Evolutionary conservation across 2,797 vertebrate genomes (phyloP), one percentile per base, ranked within the genome.

Genomic region (Cynodonichthys magdalenae): DNA sequence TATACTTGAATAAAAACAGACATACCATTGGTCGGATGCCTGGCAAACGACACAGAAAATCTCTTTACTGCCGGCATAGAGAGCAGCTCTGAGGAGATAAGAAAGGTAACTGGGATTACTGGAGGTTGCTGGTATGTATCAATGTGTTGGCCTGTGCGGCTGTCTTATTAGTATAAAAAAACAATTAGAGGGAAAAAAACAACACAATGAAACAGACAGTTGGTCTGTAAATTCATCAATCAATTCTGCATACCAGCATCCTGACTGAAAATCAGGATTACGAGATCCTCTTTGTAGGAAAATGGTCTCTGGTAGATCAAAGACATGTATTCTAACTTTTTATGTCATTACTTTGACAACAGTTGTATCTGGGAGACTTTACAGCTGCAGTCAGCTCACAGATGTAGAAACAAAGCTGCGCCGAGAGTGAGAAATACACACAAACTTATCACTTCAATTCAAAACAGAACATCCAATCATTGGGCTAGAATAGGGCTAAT

Each of bases 31-130:
- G 96, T 98, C 93, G 97, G 97, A 96, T 98, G 96, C 95, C 97
- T 98, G 96, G 97, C 97, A 99, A 97, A 99, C 85, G 96, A 99
- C 95, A 99, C 97, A 96, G 97, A 99, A 99, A 99, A 99, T 94
- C 96, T 95, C 95, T 99, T 99, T 96, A 98, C 95, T 93, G 96
- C 93, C 91, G 96, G 96, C 96, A 97, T 95, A 96, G 96, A 97
- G 93, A 98, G 95, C 95, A 98, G 94, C 93, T 99, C 97, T 99
- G 96, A 95, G 95, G 95, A 97, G 94, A 97, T 95, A 97, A 93
- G 89, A 93, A 92, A 96, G 92, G 96, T 92, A 92, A 92, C 92
- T 87, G 85, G 90, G 67, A 82, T 96, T 94, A 94, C 92, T 87
- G 79, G 3, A 73, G 58, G 61, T 51, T 71, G 80, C 64, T 58